Conservation (phyloP, 1,140 invertebrate genomes). For the Drosophila busckii region DNA sequence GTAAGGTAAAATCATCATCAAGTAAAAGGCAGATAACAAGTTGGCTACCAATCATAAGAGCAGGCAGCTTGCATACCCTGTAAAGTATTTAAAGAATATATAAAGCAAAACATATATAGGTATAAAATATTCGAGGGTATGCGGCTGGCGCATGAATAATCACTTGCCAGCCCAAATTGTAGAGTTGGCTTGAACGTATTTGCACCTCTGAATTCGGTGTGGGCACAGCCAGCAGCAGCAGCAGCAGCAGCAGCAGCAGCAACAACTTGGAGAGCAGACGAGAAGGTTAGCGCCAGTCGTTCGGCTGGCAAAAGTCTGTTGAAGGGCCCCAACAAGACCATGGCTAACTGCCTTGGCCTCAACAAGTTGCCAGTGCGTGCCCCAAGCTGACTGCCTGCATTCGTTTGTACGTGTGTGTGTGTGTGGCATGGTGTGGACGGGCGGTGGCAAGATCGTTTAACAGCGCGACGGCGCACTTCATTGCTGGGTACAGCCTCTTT, state of each 20-base stretch:
- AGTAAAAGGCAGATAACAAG: conserved; percentile 30
- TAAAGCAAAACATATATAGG: not conserved
- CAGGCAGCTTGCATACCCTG: conserved; percentile 10
- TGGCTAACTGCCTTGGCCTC: conserved; percentile 36
- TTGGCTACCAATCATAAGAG: not conserved
- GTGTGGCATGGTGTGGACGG: conserved; percentile 74
- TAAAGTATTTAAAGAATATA: not conserved
- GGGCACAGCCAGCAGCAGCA: conserved; percentile 37
- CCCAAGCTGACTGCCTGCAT: conserved; percentile 15
- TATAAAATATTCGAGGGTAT: conserved; percentile 10
- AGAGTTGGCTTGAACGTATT: conserved; percentile 71
- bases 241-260: conserved; percentile 8
- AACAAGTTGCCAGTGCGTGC: conserved; percentile 63
- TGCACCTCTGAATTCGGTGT: conserved; percentile 77
- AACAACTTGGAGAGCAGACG: conserved; percentile 22
- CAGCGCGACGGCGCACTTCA: conserved; percentile 71
- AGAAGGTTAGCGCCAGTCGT: conserved; percentile 63
- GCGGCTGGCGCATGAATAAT: conserved; percentile 60
- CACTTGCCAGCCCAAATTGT: conserved; percentile 70
- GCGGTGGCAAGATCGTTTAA: conserved; percentile 76
- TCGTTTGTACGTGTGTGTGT: conserved; percentile 20
- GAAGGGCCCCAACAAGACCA: conserved; percentile 45
- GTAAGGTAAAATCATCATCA: conserved; percentile 68
- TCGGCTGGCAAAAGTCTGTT: conserved; percentile 25
- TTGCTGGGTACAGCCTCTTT: conserved; percentile 29